These are phyloP conservation scores for Limnephilus marmoratus DNA, from an alignment of 2,888 invertebrate species.

Conservation along the genomic window DNA sequence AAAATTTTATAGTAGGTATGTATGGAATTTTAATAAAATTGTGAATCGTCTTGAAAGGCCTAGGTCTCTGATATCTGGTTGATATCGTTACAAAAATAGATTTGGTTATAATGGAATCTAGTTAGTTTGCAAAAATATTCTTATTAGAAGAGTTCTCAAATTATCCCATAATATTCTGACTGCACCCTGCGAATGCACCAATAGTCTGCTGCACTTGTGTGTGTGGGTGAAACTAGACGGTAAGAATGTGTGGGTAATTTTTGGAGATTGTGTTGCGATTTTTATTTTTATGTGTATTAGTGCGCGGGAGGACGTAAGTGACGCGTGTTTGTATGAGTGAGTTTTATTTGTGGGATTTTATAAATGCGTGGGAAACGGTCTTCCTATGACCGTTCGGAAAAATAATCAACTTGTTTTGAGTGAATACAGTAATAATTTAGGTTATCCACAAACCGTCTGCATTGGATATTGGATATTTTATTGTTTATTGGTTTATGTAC, in stretches of 20 bases:
- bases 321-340: background rate
- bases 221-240: conserved; percentile 47
- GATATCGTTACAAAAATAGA: too few relatives aligned
- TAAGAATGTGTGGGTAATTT: conserved; percentile 31
- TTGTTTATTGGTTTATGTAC: too few relatives aligned
- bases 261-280: conserved; percentile 55
- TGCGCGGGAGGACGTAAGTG: conserved; percentile 24
- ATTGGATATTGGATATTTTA: too few relatives aligned
- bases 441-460: too few relatives aligned
- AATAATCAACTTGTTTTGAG: too few relatives aligned
- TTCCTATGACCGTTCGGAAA: background rate
- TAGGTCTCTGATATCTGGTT: too few relatives aligned
- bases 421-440: too few relatives aligned
- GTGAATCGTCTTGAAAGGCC: too few relatives aligned
- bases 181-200: conserved; percentile 23
- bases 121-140: background rate
- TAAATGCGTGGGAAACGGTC: background rate
- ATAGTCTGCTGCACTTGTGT: conserved; percentile 14
- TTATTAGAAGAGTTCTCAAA: background rate
- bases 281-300: conserved; percentile 40
- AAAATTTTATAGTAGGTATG: too few relatives aligned
- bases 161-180: background rate
- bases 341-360: background rate
- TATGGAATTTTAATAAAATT: too few relatives aligned
- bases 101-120: background rate